Base-by-base conservation (phyloP, 2,797 vertebrate genomes). In the Rhyacichthys aspro region DNA sequence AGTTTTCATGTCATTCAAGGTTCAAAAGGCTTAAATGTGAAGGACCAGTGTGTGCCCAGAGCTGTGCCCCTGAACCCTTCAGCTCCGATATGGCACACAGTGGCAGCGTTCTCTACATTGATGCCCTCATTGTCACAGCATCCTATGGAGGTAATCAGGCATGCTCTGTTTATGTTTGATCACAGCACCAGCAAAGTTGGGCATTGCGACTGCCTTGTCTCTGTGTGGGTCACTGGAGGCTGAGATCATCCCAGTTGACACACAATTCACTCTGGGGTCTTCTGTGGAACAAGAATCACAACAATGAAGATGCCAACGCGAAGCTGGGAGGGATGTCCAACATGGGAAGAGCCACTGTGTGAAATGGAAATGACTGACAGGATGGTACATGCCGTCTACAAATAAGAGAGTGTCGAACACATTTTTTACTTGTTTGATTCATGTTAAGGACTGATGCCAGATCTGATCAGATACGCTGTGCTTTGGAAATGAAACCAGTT, bases 131-230 rank as follows among this genome's bases (percentile, higher is more conserved):
- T 89, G 85, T 86, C 53, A 74, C 62, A 1, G 39, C 59, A 55
- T 68, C 86, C 68, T 81, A 83, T 78, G 69, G 83, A 79, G 55
- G 83, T 88, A 91, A 87, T 91, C 86, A 81, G 58, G 79, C 84
- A 7, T 86, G 68, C 56, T 70, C 61, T 74, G 76, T 90, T 85
- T 79, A 68, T 81, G 76, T 56, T 76, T 55, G 72, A 81, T 72
- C 86, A 79, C 71, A 76, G 79, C 67, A 60, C 47, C 56, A 71
- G 68, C 16, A 11, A 65, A 59, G 50, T 12, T 3, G 43, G 16
- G 67, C 69, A 61, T 75, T 59, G 67, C 46, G 46, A 71, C 71
- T 48, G 76, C 52, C 59, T 23, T 74, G 82, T 65, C 66, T 66
- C 60, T 68, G 70, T 63, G 67, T 8, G 63, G 78, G 81, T 85